Evolutionary conservation across 2,113 vertebrate genomes (phyloP).

Genomic region (Hippopotamus amphibius): DNA sequence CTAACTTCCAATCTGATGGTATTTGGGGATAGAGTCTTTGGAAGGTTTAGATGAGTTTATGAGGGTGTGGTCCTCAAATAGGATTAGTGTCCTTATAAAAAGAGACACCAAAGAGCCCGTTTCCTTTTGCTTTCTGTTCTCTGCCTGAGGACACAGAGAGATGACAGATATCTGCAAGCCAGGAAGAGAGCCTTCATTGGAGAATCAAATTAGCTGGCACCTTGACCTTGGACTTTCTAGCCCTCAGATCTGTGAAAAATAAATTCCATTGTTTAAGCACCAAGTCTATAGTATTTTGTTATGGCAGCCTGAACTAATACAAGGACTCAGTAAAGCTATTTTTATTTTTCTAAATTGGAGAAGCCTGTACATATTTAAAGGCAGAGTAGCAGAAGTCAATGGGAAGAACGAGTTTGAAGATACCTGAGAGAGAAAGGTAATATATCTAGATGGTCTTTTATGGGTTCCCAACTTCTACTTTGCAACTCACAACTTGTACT

Average conservation of each 20-base stretch:
- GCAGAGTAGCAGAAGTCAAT: neutral
- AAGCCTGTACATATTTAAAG: neutral
- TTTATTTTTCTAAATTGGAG: neutral
- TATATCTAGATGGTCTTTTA: constrained; percentile 43
- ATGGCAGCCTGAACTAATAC: rapidly evolving
- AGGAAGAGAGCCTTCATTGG: neutral
- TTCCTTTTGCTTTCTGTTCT: neutral
- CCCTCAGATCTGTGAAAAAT: neutral
- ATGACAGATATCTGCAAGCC: neutral
- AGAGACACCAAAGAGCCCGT: neutral
- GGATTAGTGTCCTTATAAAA: neutral
- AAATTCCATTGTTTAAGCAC: neutral
- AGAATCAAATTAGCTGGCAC: neutral
- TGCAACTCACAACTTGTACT: constrained; percentile 73
- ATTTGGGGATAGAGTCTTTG: neutral
- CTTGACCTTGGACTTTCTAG: neutral
- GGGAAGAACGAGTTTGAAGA: neutral
- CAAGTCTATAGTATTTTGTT: neutral
- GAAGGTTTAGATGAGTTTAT: neutral
- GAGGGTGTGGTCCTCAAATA: neutral
- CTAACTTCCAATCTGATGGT: neutral
- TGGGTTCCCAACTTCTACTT: constrained; percentile 44
- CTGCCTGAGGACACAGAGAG: neutral
- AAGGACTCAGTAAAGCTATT: neutral
- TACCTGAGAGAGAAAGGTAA: constrained; percentile 23